Base-by-base conservation (phyloP, 2,797 vertebrate species). In the Apogon hyalosoma region DNA sequence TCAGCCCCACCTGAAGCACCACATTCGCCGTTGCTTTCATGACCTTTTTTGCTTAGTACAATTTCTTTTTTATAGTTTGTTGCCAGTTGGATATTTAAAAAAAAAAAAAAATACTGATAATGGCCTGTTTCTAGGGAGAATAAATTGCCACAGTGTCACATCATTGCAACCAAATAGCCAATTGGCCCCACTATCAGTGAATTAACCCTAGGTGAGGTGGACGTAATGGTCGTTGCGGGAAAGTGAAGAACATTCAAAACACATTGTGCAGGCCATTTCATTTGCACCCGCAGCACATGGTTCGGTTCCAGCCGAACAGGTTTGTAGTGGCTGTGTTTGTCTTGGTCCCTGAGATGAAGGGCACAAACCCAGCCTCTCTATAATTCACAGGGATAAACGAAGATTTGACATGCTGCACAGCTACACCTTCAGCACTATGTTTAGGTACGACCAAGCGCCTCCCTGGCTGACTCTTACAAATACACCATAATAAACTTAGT, bases 161-260 rank as follows among this genome's bases (percentile, higher is more conserved):
- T 80, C 71, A 77, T 61, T 73, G 72, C 73, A 71, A 75, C 55
- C 80, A 80, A 85, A 87, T 79, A 85, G 87, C 81, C 86, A 82
- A 84, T 85, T 86, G 85, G 81, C 73, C 77, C 58, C 68, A 71
- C 79, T 75, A 71, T 81, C 79, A 82, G 71, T 75, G 67, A 75
- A 73, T 87, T 80, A 87, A 89, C 76, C 87, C 76, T 79, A 70
- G 79, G 78, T 87, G 77, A 83, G 77, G 75, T 63, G 73, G 75
- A 46, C 76, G 79, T 87, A 87, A 90, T 81, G 79, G 80, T 55
- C 63, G 42, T 89, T 88, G 61, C 47, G 75, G 69, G 79, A 57
- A 82, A 83, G 79, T 60, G 77, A 79, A 75, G 75, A 73, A 79
- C 85, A 85, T 86, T 89, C 75, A 89, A 85, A 84, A 86, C 80